Conservation (phyloP, 2,888 invertebrate species). For the Agelastica alni region DNA sequence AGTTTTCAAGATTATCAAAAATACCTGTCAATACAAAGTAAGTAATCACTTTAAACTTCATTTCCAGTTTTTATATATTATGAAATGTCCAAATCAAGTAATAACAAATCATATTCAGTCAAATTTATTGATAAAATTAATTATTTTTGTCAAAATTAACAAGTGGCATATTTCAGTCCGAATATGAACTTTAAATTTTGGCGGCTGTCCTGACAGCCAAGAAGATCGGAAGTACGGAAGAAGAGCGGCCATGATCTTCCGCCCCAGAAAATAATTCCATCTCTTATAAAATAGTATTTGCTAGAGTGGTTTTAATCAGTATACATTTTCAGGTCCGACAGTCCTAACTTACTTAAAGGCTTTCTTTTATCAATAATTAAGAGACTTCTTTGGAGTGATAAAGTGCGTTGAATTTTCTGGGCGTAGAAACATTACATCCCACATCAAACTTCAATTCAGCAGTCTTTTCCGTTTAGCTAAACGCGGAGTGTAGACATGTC, state of each 20-base stretch:
- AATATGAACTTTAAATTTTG: constrained; percentile 37
- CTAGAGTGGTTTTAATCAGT: constrained; percentile 9
- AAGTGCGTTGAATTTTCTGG: constrained; percentile 17
- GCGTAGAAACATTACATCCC: constrained; percentile 58
- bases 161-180: constrained; percentile 33
- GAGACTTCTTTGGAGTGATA: neutral
- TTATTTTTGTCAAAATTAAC: constrained; percentile 35
- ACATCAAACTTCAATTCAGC: constrained; percentile 45
- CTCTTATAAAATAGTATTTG: constrained; percentile 6
- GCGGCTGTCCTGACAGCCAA: constrained; percentile 40
- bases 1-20: constrained; percentile 7
- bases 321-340: constrained; percentile 16
- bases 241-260: constrained; percentile 37
- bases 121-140: constrained; percentile 14
- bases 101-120: constrained; percentile 17
- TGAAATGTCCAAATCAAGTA: constrained; percentile 16
- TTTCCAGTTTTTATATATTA: neutral
- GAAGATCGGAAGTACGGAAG: constrained; percentile 36
- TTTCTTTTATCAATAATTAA: neutral
- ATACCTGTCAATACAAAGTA: constrained; percentile 11
- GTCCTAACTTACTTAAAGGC: constrained; percentile 4
- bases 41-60: constrained; percentile 17
- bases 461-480: constrained; percentile 72
- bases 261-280: constrained; percentile 36
- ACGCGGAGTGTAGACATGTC: constrained; percentile 82